Evolutionary conservation across 2,888 invertebrate genomes (phyloP), one percentile per base, ranked within the genome.

Genomic region (Meandrusa payeni): DNA sequence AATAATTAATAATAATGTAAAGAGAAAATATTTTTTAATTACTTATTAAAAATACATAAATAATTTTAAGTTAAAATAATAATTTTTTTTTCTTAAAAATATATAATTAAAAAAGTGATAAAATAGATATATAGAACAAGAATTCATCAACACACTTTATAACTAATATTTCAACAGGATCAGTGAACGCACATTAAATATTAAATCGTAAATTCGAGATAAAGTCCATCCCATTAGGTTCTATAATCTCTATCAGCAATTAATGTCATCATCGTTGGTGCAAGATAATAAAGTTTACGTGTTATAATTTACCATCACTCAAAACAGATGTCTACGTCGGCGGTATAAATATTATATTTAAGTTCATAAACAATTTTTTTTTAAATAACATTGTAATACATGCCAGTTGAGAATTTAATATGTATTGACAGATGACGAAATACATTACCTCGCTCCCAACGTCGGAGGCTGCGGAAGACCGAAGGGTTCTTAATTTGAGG

Each of bases 361-460:
- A n/a, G n/a, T n/a, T n/a, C n/a, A n/a, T n/a, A n/a, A n/a, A n/a
- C n/a, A n/a, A n/a, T n/a, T n/a, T n/a, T n/a, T n/a, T n/a, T n/a
- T n/a, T n/a, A n/a, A n/a, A n/a, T n/a, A n/a, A n/a, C n/a, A n/a
- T n/a, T n/a, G n/a, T n/a, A n/a, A n/a, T n/a, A n/a, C n/a, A n/a
- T n/a, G n/a, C n/a, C n/a, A n/a, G n/a, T n/a, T n/a, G n/a, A n/a
- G n/a, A n/a, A n/a, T n/a, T n/a, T n/a, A n/a, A n/a, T 7, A 24
- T 9, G 3, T 27, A 27, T 27, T 27, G 11, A n/a, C 15, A 29
- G 5, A n/a, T 29, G 15, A 23, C 19, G 2, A 13, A 2, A 43
- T 22, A 38, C 15, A 68, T 74, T 61, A 75, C 74, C 71, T 65
- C 61, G 55, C 52, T 52, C 47, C 42, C 43, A 41, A 27, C 38